Evolutionary conservation across 2,888 invertebrate genomes (phyloP).

Genomic region (Drosophila ustulata): DNA sequence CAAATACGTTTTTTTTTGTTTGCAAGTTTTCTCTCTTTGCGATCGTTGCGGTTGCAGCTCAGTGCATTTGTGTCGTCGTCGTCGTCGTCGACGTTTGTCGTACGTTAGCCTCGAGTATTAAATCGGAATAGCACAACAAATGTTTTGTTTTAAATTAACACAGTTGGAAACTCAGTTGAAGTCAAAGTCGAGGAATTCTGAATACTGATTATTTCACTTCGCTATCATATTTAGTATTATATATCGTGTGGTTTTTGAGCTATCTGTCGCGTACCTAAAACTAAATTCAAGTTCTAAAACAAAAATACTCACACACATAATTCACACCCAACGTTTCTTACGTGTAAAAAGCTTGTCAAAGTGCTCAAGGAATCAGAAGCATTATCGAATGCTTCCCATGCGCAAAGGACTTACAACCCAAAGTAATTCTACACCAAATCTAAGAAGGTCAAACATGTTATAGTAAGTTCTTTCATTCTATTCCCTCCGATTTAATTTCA

Average conservation of each 20-base stretch:
- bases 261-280: slow-evolving; percentile 5
- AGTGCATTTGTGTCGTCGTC: slow-evolving; percentile 8
- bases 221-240: neutral
- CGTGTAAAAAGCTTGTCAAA: slow-evolving; percentile 1
- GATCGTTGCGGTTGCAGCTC: slow-evolving; percentile 9
- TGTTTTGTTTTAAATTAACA: neutral
- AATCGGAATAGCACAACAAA: neutral
- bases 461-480: slow-evolving; percentile 19
- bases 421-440: slow-evolving; percentile 1
- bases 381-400: neutral
- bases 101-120: neutral
- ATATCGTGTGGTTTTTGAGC: slow-evolving; percentile 9
- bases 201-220: slow-evolving; percentile 1
- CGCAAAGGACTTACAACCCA: neutral
- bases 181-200: slow-evolving; percentile 2
- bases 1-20: neutral
- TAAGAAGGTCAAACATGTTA: slow-evolving; percentile 11
- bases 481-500: neutral
- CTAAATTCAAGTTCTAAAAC: slow-evolving; percentile 19
- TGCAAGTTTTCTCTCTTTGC: slow-evolving; percentile 7
- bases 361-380: neutral
- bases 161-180: neutral
- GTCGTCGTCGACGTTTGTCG: neutral
- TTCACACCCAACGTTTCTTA: neutral
- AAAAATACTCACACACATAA: neutral